Percentiles rank a stretch among this genome's conserved stretches.
phyloP scores from a whole-genome alignment of 2,797 vertebrate species.

The Nothura maculosa region DNA sequence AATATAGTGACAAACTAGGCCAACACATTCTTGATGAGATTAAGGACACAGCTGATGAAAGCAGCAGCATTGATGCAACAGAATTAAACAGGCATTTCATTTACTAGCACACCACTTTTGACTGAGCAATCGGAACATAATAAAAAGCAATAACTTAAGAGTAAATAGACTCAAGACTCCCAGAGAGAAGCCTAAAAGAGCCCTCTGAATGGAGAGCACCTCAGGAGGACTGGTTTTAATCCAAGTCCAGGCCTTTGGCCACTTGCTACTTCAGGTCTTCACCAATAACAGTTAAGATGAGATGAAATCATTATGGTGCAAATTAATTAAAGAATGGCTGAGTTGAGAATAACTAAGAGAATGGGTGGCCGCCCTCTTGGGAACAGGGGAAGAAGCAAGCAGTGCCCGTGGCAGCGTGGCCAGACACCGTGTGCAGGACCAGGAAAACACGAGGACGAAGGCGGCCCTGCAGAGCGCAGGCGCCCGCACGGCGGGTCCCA shows the following conservation, averaged over 20 bases:
- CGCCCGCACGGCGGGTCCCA: neutral
- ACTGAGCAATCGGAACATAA: accelerated
- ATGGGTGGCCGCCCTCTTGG: neutral
- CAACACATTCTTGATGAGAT: neutral
- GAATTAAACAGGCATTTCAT: too few species aligned
- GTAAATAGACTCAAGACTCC: neutral
- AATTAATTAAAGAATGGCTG: neutral
- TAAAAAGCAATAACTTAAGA: neutral
- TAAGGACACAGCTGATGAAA: neutral
- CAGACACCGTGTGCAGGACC: neutral
- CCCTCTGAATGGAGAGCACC: neutral
- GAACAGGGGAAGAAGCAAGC: neutral
- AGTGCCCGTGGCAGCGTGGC: accelerated
- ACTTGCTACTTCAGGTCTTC: neutral
- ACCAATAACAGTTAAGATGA: neutral
- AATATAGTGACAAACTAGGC: neutral
- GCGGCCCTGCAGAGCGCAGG: neutral
- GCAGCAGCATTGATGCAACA: accelerated
- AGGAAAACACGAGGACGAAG: neutral
- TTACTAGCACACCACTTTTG: neutral
- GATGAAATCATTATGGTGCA: accelerated
- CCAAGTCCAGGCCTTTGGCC: accelerated
- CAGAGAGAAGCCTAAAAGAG: neutral
- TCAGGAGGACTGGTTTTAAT: accelerated
- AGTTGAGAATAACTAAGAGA: neutral